phyloP scores from a whole-genome alignment of 2,113 vertebrate genomes.

The Picathartes gymnocephalus region DNA sequence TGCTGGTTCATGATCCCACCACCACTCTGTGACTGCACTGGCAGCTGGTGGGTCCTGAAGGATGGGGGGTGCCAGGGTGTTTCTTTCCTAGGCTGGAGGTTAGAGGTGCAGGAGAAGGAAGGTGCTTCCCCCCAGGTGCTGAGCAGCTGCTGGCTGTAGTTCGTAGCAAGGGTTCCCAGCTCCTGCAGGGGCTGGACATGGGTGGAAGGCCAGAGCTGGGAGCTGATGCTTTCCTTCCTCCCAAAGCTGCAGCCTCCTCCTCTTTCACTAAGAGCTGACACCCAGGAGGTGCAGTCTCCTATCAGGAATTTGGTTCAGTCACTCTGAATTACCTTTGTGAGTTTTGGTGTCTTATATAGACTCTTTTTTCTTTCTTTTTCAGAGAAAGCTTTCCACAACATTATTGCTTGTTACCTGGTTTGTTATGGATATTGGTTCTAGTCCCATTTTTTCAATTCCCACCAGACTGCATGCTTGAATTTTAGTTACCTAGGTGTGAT shows the following conservation, averaged over 20 bases:
- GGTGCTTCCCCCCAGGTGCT: background rate
- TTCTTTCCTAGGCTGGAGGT: background rate
- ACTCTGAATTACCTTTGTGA: background rate
- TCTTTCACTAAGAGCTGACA: background rate
- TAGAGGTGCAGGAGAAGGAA: background rate
- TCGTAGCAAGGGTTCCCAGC: background rate
- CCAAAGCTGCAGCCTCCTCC: background rate
- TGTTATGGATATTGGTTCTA: background rate
- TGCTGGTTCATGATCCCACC: background rate
- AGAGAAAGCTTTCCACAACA: background rate
- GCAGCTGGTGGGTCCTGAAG: background rate
- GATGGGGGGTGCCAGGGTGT: background rate
- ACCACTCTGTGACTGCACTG: rapidly evolving
- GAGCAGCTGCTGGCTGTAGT: background rate
- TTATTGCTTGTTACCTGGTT: background rate
- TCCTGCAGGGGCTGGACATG: background rate
- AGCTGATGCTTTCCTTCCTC: background rate
- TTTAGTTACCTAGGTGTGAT: background rate
- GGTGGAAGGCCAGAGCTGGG: background rate
- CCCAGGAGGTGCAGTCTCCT: background rate
- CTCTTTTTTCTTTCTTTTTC: background rate
- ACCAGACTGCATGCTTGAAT: background rate
- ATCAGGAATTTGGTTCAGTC: background rate
- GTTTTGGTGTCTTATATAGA: background rate
- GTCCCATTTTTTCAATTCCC: background rate